Evolutionary conservation across 2,113 vertebrate genomes (phyloP).

Genomic region (Eublepharis macularius): DNA sequence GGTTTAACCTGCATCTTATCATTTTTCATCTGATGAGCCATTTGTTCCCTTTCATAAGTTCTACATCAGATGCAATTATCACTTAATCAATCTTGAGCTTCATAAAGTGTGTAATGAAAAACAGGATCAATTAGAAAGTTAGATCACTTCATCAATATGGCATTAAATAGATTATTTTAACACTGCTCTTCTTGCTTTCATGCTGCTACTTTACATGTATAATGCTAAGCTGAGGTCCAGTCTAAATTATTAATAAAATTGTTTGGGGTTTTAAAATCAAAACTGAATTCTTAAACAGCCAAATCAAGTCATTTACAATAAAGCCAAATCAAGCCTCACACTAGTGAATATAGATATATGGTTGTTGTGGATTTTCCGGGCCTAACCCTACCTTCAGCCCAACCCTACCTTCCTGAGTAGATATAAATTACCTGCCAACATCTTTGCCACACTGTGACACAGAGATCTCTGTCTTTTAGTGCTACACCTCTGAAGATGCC

Average conservation of each 20-base stretch:
- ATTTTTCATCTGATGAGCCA: conserved; percentile 48
- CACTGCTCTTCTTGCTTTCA: conserved; percentile 34
- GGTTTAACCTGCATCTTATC: conserved; percentile 35
- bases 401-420: too few species aligned
- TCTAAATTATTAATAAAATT: conserved; percentile 28
- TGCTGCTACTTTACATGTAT: background rate
- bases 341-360: too few species aligned
- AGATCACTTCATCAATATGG: conserved; percentile 46
- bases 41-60: conserved; percentile 28
- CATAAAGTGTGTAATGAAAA: conserved; percentile 40
- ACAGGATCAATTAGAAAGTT: conserved; percentile 54
- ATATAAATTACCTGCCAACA: too few species aligned
- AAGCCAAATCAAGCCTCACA: conserved; percentile 13
- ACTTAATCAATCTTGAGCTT: conserved; percentile 45
- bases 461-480: too few species aligned
- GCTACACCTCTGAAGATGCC: too few species aligned
- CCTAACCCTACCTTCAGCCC: too few species aligned
- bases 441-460: too few species aligned
- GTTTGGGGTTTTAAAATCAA: conserved; percentile 27
- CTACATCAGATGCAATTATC: conserved; percentile 49
- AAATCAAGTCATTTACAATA: conserved; percentile 24
- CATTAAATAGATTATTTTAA: conserved; percentile 46
- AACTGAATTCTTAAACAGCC: conserved; percentile 31
- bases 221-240: conserved; percentile 23
- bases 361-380: too few species aligned